Evolutionary conservation across 1,140 invertebrate species (phyloP).

Genomic region (Drosophila neocordata): DNA sequence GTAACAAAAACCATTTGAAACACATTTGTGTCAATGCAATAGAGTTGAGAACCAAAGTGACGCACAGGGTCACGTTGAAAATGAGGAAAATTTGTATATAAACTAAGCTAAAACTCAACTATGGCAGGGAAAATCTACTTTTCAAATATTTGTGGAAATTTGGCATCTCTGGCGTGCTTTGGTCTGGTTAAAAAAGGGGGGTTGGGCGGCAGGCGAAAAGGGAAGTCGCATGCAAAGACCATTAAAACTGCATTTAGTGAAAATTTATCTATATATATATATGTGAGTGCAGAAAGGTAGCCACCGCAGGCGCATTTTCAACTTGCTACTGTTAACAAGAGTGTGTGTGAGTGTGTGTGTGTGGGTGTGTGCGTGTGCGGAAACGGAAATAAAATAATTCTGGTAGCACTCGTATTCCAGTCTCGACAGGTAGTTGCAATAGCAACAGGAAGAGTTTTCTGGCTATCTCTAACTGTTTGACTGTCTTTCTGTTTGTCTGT

Average conservation of each 20-base stretch:
- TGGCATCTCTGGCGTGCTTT: constrained; percentile 35
- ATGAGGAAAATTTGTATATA: not conserved
- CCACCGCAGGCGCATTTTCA: constrained; percentile 68
- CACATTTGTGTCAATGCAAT: not conserved
- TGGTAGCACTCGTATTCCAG: constrained; percentile 28
- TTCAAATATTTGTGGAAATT: not conserved
- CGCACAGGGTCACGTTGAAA: not conserved
- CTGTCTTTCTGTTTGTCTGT: constrained; percentile 8
- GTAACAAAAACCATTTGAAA: constrained; percentile 55
- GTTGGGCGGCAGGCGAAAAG: not conserved
- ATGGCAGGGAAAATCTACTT: not conserved
- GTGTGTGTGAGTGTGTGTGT: constrained; percentile 64
- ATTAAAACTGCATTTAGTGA: constrained; percentile 79
- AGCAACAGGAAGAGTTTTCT: constrained; percentile 34
- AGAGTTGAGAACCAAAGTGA: constrained; percentile 29
- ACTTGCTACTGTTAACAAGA: constrained; percentile 52
- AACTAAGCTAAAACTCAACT: not conserved
- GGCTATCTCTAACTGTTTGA: constrained; percentile 22
- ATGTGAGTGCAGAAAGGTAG: constrained; percentile 51
- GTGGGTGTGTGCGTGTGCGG: constrained; percentile 61
- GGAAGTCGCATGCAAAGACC: constrained; percentile 42
- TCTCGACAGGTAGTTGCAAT: constrained; percentile 48
- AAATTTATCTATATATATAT: constrained; percentile 57
- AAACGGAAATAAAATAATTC: constrained; percentile 79
- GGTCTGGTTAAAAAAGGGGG: not conserved